Evolutionary conservation across 2,888 invertebrate species (phyloP).

Genomic region (Ochlodes sylvanus): DNA sequence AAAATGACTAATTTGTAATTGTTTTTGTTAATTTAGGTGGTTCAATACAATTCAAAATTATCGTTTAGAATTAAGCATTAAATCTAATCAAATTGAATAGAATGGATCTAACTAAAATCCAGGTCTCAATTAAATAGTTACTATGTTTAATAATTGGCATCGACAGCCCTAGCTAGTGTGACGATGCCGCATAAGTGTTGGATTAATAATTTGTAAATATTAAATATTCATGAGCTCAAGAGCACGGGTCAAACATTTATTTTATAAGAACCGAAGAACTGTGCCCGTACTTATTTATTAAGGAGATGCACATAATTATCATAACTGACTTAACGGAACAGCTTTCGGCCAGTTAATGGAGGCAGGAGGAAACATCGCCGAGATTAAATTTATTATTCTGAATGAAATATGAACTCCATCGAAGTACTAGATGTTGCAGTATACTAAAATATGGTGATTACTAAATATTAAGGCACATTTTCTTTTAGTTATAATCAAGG

Average conservation of each 20-base stretch:
- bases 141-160: not conserved
- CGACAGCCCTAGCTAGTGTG: slow-evolving; percentile 39
- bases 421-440: slow-evolving; percentile 6
- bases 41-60: too few species aligned
- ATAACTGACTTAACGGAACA: slow-evolving; percentile 73
- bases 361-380: slow-evolving; percentile 53
- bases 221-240: slow-evolving; percentile 80
- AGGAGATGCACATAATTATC: slow-evolving; percentile 79
- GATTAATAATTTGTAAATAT: slow-evolving; percentile 84
- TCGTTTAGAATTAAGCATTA: too few species aligned
- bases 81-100: too few species aligned
- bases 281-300: slow-evolving; percentile 75
- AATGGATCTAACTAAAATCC: too few species aligned
- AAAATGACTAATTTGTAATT: too few species aligned
- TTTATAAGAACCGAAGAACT: slow-evolving; percentile 72
- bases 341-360: slow-evolving; percentile 56
- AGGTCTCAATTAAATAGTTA: too few species aligned
- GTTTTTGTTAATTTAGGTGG: too few species aligned
- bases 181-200: slow-evolving; percentile 72
- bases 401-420: slow-evolving; percentile 49
- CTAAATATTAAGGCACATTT: too few species aligned
- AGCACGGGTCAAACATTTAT: slow-evolving; percentile 78
- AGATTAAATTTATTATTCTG: slow-evolving; percentile 60
- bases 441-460: not conserved
- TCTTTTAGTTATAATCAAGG: too few species aligned